Evolutionary conservation across 2,888 invertebrate species (phyloP), one percentile per base, ranked within the genome.

Genomic region (Lycophotia porphyrea): DNA sequence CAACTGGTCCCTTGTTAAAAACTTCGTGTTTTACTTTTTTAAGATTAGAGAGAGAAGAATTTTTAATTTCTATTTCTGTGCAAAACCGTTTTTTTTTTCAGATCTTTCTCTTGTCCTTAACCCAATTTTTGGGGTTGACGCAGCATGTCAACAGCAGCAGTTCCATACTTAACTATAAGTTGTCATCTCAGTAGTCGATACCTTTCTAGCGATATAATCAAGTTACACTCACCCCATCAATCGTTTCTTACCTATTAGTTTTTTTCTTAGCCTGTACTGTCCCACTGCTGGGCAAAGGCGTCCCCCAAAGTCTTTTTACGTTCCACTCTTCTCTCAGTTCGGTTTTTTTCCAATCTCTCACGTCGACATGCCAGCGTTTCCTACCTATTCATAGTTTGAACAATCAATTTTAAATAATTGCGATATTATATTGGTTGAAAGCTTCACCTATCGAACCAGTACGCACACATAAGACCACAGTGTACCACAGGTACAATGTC

Each of bases 391-490:
- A 47, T 47, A 47, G 47, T 47, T 21, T n/a, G n/a, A n/a, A 47
- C 8, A 21, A 44, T 44, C 1, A 47, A 47, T 47, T 21, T n/a
- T 3, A 49, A 49, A 27, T 55, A 15, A 34, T 7, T 60, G 21
- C 31, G 5, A 15, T 55, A 55, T 27, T 55, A 55, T n/a, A 52
- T 24, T 52, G 52, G n/a, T 52, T 52, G 21, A 47, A 7, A 21
- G n/a, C 21, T 27, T 27, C 13, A n/a, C 4, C 44, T 24, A 8
- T 27, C 15, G 47, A 31, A 49, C 34, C n/a, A 34, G 47, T 42
- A 24, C 42, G 49, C 3, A 31, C 5, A 79, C 31, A 52, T 74
- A 80, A 27, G 31, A 8, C 61, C 61, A 65, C 44, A 71, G 60
- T 27, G 36, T 36, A 70, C 58, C 21, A 31, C 39, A 27, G 39